A percentile compares a stretch with the other conserved stretches of the same genome.
phyloP scores from a whole-genome alignment of 1,140 invertebrate species.

The Sitobion miscanthi region DNA sequence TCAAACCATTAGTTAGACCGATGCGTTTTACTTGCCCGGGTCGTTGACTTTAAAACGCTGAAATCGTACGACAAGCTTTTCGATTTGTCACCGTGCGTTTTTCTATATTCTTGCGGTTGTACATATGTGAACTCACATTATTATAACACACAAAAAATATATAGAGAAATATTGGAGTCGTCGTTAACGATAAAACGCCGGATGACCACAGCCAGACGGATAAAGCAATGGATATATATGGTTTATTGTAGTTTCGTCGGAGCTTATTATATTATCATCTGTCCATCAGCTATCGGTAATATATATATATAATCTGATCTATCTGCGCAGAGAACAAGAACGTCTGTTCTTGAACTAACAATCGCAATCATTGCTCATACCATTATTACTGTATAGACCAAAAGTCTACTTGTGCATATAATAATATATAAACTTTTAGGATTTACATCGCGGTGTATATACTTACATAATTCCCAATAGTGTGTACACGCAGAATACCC shows the following conservation, averaged over 20 bases:
- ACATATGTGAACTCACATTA: background rate
- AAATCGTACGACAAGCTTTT: background rate
- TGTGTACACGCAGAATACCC: background rate
- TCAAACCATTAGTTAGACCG: background rate
- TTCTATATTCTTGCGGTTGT: background rate
- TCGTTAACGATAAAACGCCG: background rate
- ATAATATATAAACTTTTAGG: background rate
- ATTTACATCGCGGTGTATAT: background rate
- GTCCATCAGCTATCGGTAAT: background rate
- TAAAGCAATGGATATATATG: background rate
- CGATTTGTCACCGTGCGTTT: background rate
- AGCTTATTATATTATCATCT: background rate
- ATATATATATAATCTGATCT: background rate
- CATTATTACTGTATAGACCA: too few species aligned
- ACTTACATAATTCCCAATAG: background rate
- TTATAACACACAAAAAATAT: background rate
- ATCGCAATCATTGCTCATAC: too few species aligned
- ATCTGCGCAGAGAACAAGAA: background rate
- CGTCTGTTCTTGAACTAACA: background rate
- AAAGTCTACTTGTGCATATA: background rate
- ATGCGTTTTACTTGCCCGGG: background rate
- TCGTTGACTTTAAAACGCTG: background rate
- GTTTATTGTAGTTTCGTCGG: background rate
- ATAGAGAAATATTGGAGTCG: background rate
- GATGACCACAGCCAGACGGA: background rate